phyloP scores from a whole-genome alignment of 2,113 vertebrate species.

The Equus przewalskii region DNA sequence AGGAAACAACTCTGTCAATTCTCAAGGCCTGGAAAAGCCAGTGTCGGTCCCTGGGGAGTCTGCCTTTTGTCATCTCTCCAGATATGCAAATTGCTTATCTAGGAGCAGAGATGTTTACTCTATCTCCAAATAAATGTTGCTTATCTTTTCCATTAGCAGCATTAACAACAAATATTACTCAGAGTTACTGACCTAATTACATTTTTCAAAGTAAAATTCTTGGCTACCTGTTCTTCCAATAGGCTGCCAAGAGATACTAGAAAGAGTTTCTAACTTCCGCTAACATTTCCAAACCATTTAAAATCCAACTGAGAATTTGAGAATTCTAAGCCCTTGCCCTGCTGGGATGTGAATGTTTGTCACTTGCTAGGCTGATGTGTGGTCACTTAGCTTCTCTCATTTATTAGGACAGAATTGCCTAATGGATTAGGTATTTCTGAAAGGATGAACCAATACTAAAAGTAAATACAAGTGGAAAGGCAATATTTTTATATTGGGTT shows the following conservation, averaged over 20 bases:
- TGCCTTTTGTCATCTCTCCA: slow-evolving; percentile 32
- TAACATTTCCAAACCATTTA: slow-evolving; percentile 26
- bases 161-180: slow-evolving; percentile 6
- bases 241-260: slow-evolving; percentile 60
- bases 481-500: slow-evolving; percentile 43
- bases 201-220: slow-evolving; percentile 57
- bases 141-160: slow-evolving; percentile 41
- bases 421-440: not conserved
- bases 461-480: slow-evolving; percentile 43
- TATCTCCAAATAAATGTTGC: slow-evolving; percentile 41
- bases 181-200: slow-evolving; percentile 36
- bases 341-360: not conserved
- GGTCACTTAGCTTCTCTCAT: not conserved
- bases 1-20: slow-evolving; percentile 16
- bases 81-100: slow-evolving; percentile 62
- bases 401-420: not conserved
- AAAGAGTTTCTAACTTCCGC: slow-evolving; percentile 30
- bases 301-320: slow-evolving; percentile 40
- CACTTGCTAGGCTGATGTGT: not conserved
- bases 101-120: not conserved
- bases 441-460: slow-evolving; percentile 1
- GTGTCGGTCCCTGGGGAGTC: not conserved
- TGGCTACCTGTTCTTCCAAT: slow-evolving; percentile 36
- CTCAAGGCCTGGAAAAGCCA: not conserved
- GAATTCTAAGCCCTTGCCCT: slow-evolving; percentile 34